Percentiles rank a stretch among this genome's conserved stretches.
These are phyloP conservation scores for Aphelinus atriplicis DNA, from an alignment of 1,140 invertebrate genomes.

Conservation along the genomic window DNA sequence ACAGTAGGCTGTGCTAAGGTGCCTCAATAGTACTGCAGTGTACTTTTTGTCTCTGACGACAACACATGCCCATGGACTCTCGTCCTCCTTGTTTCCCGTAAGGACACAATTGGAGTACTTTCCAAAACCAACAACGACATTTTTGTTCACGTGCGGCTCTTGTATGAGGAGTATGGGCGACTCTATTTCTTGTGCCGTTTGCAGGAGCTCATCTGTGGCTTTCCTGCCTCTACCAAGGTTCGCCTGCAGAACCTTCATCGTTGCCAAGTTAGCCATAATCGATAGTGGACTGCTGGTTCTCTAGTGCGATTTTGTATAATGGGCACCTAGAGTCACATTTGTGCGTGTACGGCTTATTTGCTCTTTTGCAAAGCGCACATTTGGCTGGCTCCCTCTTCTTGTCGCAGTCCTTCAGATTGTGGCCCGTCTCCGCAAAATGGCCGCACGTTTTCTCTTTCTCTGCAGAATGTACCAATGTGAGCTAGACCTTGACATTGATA, in stretches of 20 bases:
- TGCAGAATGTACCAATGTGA: constrained; percentile 42
- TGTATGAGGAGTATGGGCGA: neutral
- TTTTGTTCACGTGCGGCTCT: neutral
- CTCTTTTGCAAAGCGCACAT: constrained; percentile 34
- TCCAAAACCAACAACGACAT: neutral
- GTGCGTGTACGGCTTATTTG: neutral
- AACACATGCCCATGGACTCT: neutral
- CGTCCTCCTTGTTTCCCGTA: neutral
- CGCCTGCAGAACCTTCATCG: neutral
- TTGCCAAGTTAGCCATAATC: neutral
- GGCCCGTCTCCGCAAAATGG: constrained; percentile 33
- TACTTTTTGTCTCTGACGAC: too few species aligned
- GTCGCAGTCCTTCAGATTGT: constrained; percentile 29
- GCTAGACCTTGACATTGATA: constrained; percentile 44
- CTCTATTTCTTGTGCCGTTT: neutral
- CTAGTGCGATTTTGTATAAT: too few species aligned
- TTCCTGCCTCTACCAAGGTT: neutral
- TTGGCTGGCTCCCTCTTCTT: constrained; percentile 1
- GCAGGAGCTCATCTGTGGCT: neutral
- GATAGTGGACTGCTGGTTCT: too few species aligned
- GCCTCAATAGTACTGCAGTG: too few species aligned
- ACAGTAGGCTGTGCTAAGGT: too few species aligned
- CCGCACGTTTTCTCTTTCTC: constrained; percentile 26
- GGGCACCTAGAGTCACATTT: too few species aligned
- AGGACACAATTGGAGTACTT: neutral